These are phyloP conservation scores for Aviceda subcristata DNA, from an alignment of 2,113 vertebrate genomes.

Conservation along the genomic window DNA sequence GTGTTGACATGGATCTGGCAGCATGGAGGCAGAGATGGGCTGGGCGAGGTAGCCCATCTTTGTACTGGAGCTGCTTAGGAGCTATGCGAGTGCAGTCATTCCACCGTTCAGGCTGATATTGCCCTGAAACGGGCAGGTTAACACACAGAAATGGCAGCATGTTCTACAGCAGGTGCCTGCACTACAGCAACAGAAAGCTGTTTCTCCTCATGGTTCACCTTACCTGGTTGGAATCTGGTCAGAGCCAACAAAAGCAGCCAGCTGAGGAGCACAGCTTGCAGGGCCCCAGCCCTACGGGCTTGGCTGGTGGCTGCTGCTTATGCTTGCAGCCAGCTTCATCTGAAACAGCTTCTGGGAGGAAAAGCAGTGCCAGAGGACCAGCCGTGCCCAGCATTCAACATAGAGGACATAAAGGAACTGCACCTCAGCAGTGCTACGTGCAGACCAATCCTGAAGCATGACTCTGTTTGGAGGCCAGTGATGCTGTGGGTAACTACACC, in stretches of 20 bases:
- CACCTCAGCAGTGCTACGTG: not conserved
- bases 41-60: not conserved
- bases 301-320: not conserved
- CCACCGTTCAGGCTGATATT: not conserved
- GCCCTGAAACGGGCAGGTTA: not conserved
- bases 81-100: not conserved
- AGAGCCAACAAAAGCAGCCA: not conserved
- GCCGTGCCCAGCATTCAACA: not conserved
- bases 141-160: not conserved
- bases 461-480: not conserved
- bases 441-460: not conserved
- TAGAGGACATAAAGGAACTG: not conserved
- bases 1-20: not conserved
- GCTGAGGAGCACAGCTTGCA: not conserved
- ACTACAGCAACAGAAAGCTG: not conserved
- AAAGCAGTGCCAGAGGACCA: not conserved
- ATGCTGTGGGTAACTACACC: not conserved
- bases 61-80: not conserved
- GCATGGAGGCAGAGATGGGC: not conserved
- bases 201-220: not conserved
- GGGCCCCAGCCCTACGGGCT: not conserved
- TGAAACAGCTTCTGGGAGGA: not conserved
- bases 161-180: not conserved
- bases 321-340: not conserved
- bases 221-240: not conserved